A percentile compares a stretch with the other conserved stretches of the same genome.
These are phyloP conservation scores for Drosophila yakuba DNA, from an alignment of 1,140 invertebrate species.

Conservation along the genomic window DNA sequence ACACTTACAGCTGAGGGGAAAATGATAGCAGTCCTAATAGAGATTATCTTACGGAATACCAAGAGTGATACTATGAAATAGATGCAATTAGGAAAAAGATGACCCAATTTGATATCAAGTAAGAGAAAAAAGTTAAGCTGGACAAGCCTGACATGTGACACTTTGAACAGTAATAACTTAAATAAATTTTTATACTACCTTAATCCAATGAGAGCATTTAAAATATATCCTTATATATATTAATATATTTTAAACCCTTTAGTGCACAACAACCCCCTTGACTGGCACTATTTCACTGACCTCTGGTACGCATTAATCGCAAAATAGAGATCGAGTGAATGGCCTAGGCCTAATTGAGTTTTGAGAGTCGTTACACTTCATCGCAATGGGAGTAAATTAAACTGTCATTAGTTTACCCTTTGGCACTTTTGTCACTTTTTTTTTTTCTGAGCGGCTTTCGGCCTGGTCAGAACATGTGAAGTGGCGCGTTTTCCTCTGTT, in stretches of 20 bases:
- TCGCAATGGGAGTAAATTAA: conserved; percentile 83
- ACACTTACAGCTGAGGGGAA: not conserved
- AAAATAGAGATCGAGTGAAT: conserved; percentile 20
- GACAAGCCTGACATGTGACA: no score
- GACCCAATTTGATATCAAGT: not conserved
- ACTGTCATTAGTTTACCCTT: conserved; percentile 83
- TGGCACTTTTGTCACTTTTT: conserved; percentile 70
- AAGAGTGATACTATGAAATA: no score
- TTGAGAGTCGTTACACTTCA: conserved; percentile 81
- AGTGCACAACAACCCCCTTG: no score
- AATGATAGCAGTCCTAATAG: conserved; percentile 2
- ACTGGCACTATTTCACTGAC: conserved; percentile 5
- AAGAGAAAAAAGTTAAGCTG: no score
- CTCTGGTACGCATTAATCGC: conserved; percentile 22
- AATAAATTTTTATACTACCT: no score
- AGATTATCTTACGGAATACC: not conserved
- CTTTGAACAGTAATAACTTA: no score
- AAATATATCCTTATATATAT: no score
- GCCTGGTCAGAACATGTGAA: conserved; percentile 68
- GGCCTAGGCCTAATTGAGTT: conserved; percentile 69
- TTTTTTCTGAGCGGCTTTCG: conserved; percentile 22
- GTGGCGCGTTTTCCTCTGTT: conserved; percentile 70
- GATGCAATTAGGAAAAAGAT: no score
- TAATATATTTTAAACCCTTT: no score
- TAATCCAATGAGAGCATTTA: no score